Evolutionary conservation across 2,888 invertebrate genomes (phyloP).

Genomic region (Horisme vitalbata): DNA sequence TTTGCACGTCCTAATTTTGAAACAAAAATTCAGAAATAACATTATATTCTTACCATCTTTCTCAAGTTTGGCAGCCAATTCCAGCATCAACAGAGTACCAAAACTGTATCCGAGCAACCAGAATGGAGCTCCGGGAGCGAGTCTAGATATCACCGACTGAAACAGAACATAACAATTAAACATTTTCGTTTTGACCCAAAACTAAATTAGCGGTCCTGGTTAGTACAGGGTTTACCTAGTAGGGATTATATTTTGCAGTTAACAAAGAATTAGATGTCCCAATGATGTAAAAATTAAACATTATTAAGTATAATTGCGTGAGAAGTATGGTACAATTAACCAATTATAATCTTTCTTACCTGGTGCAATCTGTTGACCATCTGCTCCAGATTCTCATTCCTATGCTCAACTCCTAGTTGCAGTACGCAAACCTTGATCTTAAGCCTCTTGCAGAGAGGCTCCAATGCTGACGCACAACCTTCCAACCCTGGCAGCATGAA

Average conservation of each 20-base stretch:
- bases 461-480: slow-evolving; percentile 82
- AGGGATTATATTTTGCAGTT: too few relatives aligned
- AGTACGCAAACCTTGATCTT: slow-evolving; percentile 78
- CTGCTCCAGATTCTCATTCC: slow-evolving; percentile 63
- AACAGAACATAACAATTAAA: too few relatives aligned
- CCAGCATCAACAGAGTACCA: slow-evolving; percentile 90
- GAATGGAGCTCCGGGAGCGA: slow-evolving; percentile 86
- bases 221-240: too few relatives aligned
- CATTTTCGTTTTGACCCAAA: too few relatives aligned
- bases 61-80: slow-evolving; percentile 89
- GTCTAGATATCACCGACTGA: slow-evolving; percentile 82
- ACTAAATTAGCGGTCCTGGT: too few relatives aligned
- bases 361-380: slow-evolving; percentile 79
- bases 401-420: slow-evolving; percentile 75
- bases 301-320: too few relatives aligned
- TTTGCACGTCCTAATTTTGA: too few relatives aligned
- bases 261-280: too few relatives aligned
- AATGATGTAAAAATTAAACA: too few relatives aligned
- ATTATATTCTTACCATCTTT: slow-evolving; percentile 80
- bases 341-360: slow-evolving; percentile 66
- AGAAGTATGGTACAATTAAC: too few relatives aligned
- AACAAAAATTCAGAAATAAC: too few relatives aligned
- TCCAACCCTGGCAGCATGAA: slow-evolving; percentile 87
- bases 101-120: slow-evolving; percentile 94
- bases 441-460: slow-evolving; percentile 76